Evolutionary conservation across 2,113 vertebrate species (phyloP).

Genomic region (Crotalus viridis): DNA sequence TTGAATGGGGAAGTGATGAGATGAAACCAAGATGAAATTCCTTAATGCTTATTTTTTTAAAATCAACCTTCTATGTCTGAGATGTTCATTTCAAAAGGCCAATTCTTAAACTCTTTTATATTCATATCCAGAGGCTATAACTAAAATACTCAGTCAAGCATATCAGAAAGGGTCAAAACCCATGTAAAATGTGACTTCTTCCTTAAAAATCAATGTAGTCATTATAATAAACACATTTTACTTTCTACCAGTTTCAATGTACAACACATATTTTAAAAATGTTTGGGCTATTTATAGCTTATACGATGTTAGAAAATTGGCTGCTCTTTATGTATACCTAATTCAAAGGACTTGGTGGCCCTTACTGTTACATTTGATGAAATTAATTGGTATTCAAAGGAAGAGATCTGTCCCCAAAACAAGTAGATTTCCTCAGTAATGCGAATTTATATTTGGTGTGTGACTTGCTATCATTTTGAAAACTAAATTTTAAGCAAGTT

Average conservation of each 20-base stretch:
- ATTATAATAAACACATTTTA: background rate
- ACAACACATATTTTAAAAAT: background rate
- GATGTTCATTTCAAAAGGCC: background rate
- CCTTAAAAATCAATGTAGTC: background rate
- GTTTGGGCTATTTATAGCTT: background rate
- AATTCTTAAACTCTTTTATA: background rate
- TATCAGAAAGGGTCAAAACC: background rate
- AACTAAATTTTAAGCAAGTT: slow-evolving; percentile 32
- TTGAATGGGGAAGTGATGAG: background rate
- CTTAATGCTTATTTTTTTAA: background rate
- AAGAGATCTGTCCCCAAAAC: background rate
- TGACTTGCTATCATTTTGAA: slow-evolving; percentile 11
- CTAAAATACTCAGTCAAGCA: background rate
- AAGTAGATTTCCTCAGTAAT: background rate
- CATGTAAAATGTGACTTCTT: background rate
- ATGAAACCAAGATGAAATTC: background rate
- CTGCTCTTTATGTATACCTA: background rate
- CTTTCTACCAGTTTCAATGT: background rate
- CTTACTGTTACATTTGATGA: background rate
- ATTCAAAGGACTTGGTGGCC: background rate
- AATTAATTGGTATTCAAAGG: background rate
- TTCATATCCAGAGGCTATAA: background rate
- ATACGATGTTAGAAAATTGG: background rate
- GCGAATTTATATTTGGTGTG: background rate
- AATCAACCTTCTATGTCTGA: background rate